Percentiles rank a stretch among this genome's conserved stretches.
Conservation (phyloP, 2,888 invertebrate species). For the Synanthedon formicaeformis region DNA sequence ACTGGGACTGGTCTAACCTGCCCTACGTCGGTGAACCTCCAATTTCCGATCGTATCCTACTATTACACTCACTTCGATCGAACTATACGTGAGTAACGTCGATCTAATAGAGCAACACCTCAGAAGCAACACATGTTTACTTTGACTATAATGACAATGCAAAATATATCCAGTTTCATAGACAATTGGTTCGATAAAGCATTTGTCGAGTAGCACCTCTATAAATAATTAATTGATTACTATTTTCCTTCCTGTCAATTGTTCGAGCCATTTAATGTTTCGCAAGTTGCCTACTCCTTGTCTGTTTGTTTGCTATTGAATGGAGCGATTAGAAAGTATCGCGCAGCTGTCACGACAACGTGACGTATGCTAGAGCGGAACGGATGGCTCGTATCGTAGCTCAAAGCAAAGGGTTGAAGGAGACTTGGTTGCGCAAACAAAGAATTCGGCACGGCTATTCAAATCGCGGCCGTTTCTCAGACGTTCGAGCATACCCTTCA, state of each 20-base stretch:
- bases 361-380: slow-evolving; percentile 63
- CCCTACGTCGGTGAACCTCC: slow-evolving; percentile 63
- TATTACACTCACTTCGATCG: slow-evolving; percentile 21
- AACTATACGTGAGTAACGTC: neutral
- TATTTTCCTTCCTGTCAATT: slow-evolving; percentile 46
- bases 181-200: slow-evolving; percentile 28
- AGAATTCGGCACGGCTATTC: slow-evolving; percentile 52
- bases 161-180: slow-evolving; percentile 10
- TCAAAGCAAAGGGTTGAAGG: slow-evolving; percentile 55
- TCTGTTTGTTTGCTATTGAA: slow-evolving; percentile 55
- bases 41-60: slow-evolving; percentile 64
- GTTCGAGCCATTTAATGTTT: slow-evolving; percentile 49
- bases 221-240: slow-evolving; percentile 54
- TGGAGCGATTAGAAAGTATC: slow-evolving; percentile 63
- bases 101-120: neutral
- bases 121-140: neutral
- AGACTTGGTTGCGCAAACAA: slow-evolving; percentile 50
- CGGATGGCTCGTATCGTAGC: slow-evolving; percentile 35
- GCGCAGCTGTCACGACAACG: slow-evolving; percentile 63
- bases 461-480: slow-evolving; percentile 34
- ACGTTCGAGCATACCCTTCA: slow-evolving; percentile 11
- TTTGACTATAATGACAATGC: neutral
- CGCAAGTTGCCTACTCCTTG: slow-evolving; percentile 50
- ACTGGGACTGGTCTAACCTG: slow-evolving; percentile 71
- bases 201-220: slow-evolving; percentile 29